Conservation (phyloP, 2,113 vertebrate genomes). For the Echinops telfairi region DNA sequence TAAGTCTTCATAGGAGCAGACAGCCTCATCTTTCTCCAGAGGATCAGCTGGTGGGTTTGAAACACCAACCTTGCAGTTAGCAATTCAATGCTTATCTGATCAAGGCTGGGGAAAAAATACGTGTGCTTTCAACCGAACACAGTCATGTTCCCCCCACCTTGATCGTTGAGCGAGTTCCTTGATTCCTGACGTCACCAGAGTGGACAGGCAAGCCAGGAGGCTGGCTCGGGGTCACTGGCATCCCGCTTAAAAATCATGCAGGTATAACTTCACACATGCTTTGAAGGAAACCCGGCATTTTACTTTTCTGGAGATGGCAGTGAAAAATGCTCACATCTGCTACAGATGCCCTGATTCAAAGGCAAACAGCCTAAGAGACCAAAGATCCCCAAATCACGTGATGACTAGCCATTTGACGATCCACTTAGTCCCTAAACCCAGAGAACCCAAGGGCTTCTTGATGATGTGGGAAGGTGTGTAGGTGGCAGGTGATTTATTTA, state of each 20-base stretch:
- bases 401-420: slow-evolving; percentile 60
- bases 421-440: slow-evolving; percentile 19
- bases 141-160: not conserved
- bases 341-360: slow-evolving; percentile 45
- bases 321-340: slow-evolving; percentile 42
- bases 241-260: slow-evolving; percentile 30
- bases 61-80: too few species aligned
- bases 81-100: not conserved
- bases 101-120: too few species aligned
- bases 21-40: too few species aligned
- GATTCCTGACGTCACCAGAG: not conserved
- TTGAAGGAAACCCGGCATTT: slow-evolving; percentile 54
- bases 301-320: slow-evolving; percentile 58
- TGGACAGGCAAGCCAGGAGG: not conserved
- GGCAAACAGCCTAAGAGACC: slow-evolving; percentile 34
- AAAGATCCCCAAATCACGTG: slow-evolving; percentile 52
- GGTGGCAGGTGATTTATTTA: slow-evolving; percentile 32
- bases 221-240: not conserved
- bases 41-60: not conserved
- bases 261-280: not conserved
- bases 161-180: not conserved
- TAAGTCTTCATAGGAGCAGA: too few species aligned
- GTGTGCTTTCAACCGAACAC: not conserved
- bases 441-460: slow-evolving; percentile 22
- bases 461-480: not conserved